Evolutionary conservation across 2,797 vertebrate species (phyloP).

Genomic region (Serranus cabrilla): DNA sequence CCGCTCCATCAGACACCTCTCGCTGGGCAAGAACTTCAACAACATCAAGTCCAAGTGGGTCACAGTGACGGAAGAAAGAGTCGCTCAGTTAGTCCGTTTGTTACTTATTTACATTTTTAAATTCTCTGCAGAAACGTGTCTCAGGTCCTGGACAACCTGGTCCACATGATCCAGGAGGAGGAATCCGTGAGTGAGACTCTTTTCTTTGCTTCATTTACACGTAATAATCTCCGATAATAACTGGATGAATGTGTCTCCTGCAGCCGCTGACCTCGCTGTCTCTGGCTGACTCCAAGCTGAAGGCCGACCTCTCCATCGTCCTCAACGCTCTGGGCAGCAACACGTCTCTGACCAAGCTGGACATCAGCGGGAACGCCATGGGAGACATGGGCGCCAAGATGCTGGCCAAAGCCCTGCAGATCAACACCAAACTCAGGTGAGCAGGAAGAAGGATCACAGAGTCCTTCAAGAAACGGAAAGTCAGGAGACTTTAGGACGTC

Average conservation of each 20-base stretch:
- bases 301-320: slow-evolving; percentile 93
- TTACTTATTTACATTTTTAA: too few relatives aligned
- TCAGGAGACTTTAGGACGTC: too few relatives aligned
- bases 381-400: slow-evolving; percentile 99
- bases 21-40: slow-evolving; percentile 97
- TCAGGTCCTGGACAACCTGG: slow-evolving; percentile 94
- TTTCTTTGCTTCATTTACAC: too few relatives aligned
- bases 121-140: slow-evolving; percentile 96
- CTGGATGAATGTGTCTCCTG: background rate
- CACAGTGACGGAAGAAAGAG: too few relatives aligned
- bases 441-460: background rate
- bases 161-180: slow-evolving; percentile 98
- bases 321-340: slow-evolving; percentile 97
- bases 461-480: too few relatives aligned
- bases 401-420: slow-evolving; percentile 97
- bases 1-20: slow-evolving; percentile 94
- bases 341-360: slow-evolving; percentile 92
- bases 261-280: slow-evolving; percentile 95
- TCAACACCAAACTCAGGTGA: slow-evolving; percentile 98
- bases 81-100: too few relatives aligned
- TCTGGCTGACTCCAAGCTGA: slow-evolving; percentile 95
- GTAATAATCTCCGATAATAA: too few relatives aligned
- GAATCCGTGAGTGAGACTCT: slow-evolving; percentile 93
- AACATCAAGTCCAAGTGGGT: slow-evolving; percentile 98
- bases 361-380: slow-evolving; percentile 97